phyloP scores from a whole-genome alignment of 2,888 invertebrate genomes.

The Leucania comma region DNA sequence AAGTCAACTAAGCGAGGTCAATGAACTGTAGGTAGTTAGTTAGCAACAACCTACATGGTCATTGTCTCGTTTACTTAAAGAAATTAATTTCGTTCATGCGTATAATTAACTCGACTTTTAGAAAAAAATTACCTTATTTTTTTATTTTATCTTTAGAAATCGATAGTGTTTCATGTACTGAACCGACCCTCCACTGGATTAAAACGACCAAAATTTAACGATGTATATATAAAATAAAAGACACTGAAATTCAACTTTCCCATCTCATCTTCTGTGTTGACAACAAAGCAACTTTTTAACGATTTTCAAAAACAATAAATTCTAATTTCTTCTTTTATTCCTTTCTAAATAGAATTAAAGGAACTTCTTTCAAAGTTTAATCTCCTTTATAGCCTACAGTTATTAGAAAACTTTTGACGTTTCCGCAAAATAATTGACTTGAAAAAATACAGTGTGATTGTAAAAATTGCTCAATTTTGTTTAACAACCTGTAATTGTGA shows the following conservation, averaged over 20 bases:
- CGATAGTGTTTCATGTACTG: too few relatives aligned
- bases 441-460: conserved; percentile 43
- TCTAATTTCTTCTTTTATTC: conserved; percentile 35
- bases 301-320: conserved; percentile 52
- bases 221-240: neutral
- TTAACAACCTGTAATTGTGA: conserved; percentile 50
- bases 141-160: too few relatives aligned
- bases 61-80: too few relatives aligned
- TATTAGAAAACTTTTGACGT: conserved; percentile 57
- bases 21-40: too few relatives aligned
- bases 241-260: neutral
- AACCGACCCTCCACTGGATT: too few relatives aligned
- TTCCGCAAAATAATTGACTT: conserved; percentile 55
- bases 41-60: too few relatives aligned
- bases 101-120: too few relatives aligned
- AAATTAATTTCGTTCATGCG: too few relatives aligned
- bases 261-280: neutral
- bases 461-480: conserved; percentile 56
- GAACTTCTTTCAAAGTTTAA: conserved; percentile 62
- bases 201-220: too few relatives aligned
- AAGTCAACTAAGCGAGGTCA: too few relatives aligned
- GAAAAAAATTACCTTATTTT: too few relatives aligned
- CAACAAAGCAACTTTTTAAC: conserved; percentile 14
- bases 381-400: conserved; percentile 59
- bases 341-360: conserved; percentile 59